Evolutionary conservation across 2,797 vertebrate species (phyloP), one percentile per base, ranked within the genome.

Genomic region (Spinus olivaceus): DNA sequence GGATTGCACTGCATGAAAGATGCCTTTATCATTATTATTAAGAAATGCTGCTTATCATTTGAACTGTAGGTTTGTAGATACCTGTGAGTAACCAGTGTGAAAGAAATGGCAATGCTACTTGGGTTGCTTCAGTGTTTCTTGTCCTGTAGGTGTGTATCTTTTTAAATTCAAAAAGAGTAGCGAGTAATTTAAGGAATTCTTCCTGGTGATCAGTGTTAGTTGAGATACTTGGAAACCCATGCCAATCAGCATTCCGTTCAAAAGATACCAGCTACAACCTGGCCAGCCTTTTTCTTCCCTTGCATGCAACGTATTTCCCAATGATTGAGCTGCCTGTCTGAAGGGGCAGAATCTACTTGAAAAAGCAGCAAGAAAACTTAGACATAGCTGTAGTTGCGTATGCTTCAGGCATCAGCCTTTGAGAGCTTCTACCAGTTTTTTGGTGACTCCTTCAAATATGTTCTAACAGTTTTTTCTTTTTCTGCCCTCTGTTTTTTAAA

Each of bases 31-130:
- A 51, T 74, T 67, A 9, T 79, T 91, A 70, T 72, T 91, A 42
- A 86, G 25, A 81, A 96, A 93, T 85, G 42, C 81, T 80, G 64
- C 81, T 71, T 95, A 11, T 79, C 41, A 33, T 39, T 85, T 9
- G 9, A 27, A 9, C 10, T 8, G 46, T 25, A 50, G 14, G 19
- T 66, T 91, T 85, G 30, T 53, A 41, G 53, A 21, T 80, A 51
- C 18, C n/a, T 30, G 39, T 46, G 46, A 46, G 24, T 70, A 69
- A 53, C 28, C 23, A 27, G 3, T 8, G 7, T 65, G 28, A 51
- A 69, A 81, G 23, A 69, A 61, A 20, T 41, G 28, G 20, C 37
- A 47, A 1, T 47, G 14, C 10, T 70, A 4, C 30, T 87, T 46
- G 8, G 41, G 14, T 22, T 72, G 0, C 85, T 89, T 64, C 61